A percentile compares a stretch with the other conserved stretches of the same genome.
phyloP scores from a whole-genome alignment of 2,113 vertebrate species.

The Passer montanus region DNA sequence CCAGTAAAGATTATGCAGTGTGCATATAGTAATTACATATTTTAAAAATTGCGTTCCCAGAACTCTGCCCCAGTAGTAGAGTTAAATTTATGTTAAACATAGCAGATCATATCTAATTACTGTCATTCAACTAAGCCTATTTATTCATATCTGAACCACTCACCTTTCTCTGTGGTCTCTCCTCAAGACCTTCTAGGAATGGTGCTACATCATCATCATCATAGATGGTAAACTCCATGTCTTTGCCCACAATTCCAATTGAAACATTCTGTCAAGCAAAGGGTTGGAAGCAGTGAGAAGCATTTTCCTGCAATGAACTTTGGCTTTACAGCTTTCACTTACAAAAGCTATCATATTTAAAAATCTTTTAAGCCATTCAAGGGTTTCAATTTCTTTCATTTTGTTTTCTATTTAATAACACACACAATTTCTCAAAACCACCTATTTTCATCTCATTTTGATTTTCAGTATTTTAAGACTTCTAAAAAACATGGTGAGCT shows the following conservation, averaged over 20 bases:
- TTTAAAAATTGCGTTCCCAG: background rate
- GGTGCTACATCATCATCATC: slow-evolving; percentile 93
- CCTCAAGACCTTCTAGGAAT: slow-evolving; percentile 96
- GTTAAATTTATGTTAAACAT: background rate
- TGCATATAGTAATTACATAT: background rate
- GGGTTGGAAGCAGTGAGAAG: background rate
- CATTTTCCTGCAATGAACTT: background rate
- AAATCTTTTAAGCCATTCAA: background rate
- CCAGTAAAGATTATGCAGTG: background rate
- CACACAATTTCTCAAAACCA: background rate
- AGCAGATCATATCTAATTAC: background rate
- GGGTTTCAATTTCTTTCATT: background rate
- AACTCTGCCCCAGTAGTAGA: background rate
- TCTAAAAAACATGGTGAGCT: background rate
- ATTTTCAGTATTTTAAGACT: background rate
- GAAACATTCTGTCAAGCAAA: slow-evolving; percentile 87
- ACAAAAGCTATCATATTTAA: background rate
- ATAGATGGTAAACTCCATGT: slow-evolving; percentile 95
- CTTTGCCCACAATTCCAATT: slow-evolving; percentile 95
- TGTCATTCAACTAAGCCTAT: background rate
- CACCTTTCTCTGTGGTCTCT: slow-evolving; percentile 97
- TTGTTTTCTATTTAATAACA: background rate
- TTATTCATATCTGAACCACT: background rate
- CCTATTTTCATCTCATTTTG: background rate
- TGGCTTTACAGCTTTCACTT: background rate